phyloP scores from a whole-genome alignment of 2,797 vertebrate genomes.

The Eidolon dupreanum region DNA sequence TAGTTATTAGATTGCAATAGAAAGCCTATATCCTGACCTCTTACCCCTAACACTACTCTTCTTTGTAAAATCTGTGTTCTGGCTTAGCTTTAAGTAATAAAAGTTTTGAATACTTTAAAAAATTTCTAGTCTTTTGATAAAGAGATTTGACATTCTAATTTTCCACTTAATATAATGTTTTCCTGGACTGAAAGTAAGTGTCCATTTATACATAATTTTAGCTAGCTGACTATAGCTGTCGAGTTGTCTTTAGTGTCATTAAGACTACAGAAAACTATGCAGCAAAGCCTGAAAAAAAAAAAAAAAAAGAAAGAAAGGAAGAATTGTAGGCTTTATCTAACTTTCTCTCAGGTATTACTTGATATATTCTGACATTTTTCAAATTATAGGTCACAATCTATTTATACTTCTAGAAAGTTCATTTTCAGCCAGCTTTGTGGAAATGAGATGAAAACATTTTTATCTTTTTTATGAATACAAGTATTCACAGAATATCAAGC shows the following conservation, averaged over 20 bases:
- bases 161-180: conserved; percentile 41
- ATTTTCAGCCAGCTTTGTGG: conserved; percentile 15
- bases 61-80: conserved; percentile 10
- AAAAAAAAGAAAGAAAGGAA: neutral
- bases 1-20: neutral
- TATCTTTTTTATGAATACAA: conserved; percentile 46
- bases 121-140: neutral
- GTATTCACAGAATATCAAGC: neutral
- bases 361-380: conserved; percentile 59
- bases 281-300: conserved; percentile 37
- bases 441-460: conserved; percentile 49
- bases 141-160: conserved; percentile 36
- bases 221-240: conserved; percentile 44
- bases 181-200: conserved; percentile 6
- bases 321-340: neutral
- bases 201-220: conserved; percentile 62
- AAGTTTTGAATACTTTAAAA: conserved; percentile 21
- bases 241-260: neutral
- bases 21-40: neutral
- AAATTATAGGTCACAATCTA: conserved; percentile 65
- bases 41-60: neutral
- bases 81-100: neutral
- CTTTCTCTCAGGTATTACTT: neutral
- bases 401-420: conserved; percentile 60
- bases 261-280: conserved; percentile 21